A percentile compares a stretch with the other conserved stretches of the same genome.
These are phyloP conservation scores for Cephus runcator DNA, from an alignment of 2,888 invertebrate genomes.

Conservation along the genomic window DNA sequence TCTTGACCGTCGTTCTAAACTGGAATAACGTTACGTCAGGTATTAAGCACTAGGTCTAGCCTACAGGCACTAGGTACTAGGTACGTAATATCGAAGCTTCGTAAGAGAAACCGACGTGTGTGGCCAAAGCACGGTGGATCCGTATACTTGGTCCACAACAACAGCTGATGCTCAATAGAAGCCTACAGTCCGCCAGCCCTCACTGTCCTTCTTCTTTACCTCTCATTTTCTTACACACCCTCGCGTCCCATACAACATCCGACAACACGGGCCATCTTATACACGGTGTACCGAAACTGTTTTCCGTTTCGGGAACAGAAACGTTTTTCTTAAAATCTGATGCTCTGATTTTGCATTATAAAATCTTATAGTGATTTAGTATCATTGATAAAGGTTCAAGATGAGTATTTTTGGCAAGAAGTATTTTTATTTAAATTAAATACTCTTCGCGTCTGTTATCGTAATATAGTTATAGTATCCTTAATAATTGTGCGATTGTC, in stretches of 20 bases:
- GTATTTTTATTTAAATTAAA: constrained; percentile 16
- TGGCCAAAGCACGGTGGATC: constrained; percentile 42
- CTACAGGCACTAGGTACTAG: constrained; percentile 10
- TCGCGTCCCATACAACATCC: neutral
- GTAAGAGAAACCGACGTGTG: constrained; percentile 41
- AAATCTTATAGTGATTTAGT: neutral
- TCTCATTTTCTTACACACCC: constrained; percentile 26
- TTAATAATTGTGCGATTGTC: constrained; percentile 8
- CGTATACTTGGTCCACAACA: constrained; percentile 42
- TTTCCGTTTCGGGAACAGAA: neutral
- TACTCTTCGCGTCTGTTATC: constrained; percentile 4
- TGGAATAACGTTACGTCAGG: neutral
- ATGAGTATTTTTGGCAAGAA: constrained; percentile 7
- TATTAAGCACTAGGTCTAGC: neutral
- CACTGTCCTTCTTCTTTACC: constrained; percentile 11
- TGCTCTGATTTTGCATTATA: neutral
- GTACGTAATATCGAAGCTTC: neutral
- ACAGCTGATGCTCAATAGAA: constrained; percentile 46
- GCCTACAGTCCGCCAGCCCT: constrained; percentile 15
- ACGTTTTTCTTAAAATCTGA: neutral
- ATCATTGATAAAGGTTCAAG: neutral
- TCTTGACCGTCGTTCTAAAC: neutral
- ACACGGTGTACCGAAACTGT: neutral
- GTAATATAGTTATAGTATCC: constrained; percentile 1
- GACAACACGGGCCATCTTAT: neutral